Conservation (phyloP, 2,113 vertebrate genomes). For the Baryphthengus martii region DNA sequence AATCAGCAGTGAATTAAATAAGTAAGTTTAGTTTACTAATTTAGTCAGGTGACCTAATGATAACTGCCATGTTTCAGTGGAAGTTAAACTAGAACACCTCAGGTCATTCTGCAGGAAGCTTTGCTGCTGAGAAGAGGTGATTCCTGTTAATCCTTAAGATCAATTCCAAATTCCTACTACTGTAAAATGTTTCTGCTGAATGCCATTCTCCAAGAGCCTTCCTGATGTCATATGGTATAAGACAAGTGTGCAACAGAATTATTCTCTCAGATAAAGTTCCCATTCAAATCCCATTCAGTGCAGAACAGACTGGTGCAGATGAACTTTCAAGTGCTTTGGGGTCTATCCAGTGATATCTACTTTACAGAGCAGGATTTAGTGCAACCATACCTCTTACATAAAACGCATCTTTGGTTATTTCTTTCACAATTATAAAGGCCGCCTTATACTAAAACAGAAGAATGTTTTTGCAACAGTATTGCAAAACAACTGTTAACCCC, state of each 20-base stretch:
- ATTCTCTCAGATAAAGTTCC: neutral
- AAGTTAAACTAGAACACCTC: neutral
- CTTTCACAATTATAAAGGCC: neutral
- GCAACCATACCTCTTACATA: rapidly evolving
- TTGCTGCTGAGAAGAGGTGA: neutral
- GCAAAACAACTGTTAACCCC: neutral
- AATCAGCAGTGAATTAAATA: neutral
- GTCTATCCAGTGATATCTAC: neutral
- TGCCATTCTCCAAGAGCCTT: neutral
- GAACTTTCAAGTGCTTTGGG: neutral
- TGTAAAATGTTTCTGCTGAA: neutral
- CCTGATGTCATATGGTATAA: neutral
- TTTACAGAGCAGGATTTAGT: neutral
- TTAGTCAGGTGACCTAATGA: neutral
- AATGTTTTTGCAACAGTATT: neutral
- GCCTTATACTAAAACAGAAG: neutral
- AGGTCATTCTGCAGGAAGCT: neutral
- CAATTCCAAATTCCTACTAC: neutral
- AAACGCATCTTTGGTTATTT: neutral
- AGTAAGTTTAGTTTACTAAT: neutral
- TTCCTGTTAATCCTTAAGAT: neutral
- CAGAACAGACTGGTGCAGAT: neutral
- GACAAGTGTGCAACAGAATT: neutral
- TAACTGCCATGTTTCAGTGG: neutral
- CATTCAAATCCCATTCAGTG: neutral